Evolutionary conservation across 2,888 invertebrate genomes (phyloP), one percentile per base, ranked within the genome.

Genomic region (Camptogramma bilineatum): DNA sequence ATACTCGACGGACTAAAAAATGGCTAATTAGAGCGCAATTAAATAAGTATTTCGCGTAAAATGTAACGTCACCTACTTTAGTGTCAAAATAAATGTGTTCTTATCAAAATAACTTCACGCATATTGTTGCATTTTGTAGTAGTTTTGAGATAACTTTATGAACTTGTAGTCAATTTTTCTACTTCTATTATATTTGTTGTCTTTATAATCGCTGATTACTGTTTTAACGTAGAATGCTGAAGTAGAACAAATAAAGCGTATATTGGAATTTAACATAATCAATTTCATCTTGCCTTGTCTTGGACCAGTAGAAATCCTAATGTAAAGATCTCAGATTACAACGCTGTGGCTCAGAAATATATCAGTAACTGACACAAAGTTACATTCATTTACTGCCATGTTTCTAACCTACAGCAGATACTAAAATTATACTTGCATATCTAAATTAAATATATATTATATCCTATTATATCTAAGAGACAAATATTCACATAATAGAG

Each of bases 231-330:
- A 53, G 53, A 50, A 53, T 51, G 50, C 58, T 52, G 51, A 52
- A 17, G 42, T 62, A 58, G 66, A 56, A 59, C 51, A 66, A 54
- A 51, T 54, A 54, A 42, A 51, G 21, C 21, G 28, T 55, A 62
- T 60, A 66, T 57, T 73, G 67, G 63, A 67, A 69, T 66, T 56
- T 54, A 71, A 71, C 67, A 75, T 79, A 78, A 76, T 78, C 79
- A 74, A 64, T 68, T 48, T 72, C 52, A 72, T 81, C 82, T 83
- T 81, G 83, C 82, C 82, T 76, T 75, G 56, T 73, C 65, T 73
- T 65, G 78, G 80, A 79, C 77, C 77, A 59, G 61, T 71, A 69
- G 70, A 58, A 55, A 16, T 54, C 53, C 62, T 56, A 54, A 44
- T 64, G 52, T 31, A 53, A 62, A 63, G 63, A 61, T 64, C 67